A percentile compares a stretch with the other conserved stretches of the same genome.
phyloP scores from a whole-genome alignment of 1,140 invertebrate species.

The Zelostemma sp. region DNA sequence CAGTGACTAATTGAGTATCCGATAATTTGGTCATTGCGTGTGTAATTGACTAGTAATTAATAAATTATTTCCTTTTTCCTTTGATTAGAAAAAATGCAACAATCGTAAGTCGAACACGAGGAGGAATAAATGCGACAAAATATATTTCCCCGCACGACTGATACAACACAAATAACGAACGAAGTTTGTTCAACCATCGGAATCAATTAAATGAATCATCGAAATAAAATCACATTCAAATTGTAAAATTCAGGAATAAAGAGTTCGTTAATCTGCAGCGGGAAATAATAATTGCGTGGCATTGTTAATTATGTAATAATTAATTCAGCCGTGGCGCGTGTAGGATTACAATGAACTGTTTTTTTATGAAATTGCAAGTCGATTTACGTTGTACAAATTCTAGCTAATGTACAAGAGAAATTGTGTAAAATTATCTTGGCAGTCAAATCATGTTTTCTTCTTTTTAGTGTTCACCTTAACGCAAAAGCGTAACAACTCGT shows the following conservation, averaged over 20 bases:
- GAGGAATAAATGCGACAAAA: too few species aligned
- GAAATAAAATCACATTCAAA: too few species aligned
- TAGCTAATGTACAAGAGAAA: constrained; percentile 19
- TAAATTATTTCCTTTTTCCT: constrained; percentile 6
- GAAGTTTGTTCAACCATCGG: too few species aligned
- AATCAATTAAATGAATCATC: too few species aligned
- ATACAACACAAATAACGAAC: too few species aligned
- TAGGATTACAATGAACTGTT: constrained; percentile 25
- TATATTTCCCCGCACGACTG: too few species aligned
- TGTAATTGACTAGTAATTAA: constrained; percentile 42
- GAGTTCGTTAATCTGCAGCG: too few species aligned
- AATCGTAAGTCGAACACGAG: too few species aligned
- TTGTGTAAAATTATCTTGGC: constrained; percentile 46
- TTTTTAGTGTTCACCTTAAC: constrained; percentile 29
- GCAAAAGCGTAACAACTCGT: constrained; percentile 38
- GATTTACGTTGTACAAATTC: constrained; percentile 29
- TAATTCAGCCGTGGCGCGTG: constrained; percentile 18
- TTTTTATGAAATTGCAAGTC: constrained; percentile 14
- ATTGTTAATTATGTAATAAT: constrained; percentile 27
- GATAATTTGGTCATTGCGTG: constrained; percentile 35
- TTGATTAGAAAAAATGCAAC: too few species aligned
- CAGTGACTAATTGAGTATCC: constrained; percentile 31
- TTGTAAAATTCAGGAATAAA: too few species aligned
- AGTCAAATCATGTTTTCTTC: constrained; percentile 53
- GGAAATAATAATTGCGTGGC: too few species aligned